Conservation (phyloP, 2,888 invertebrate genomes). For the Andrena flavipes region DNA sequence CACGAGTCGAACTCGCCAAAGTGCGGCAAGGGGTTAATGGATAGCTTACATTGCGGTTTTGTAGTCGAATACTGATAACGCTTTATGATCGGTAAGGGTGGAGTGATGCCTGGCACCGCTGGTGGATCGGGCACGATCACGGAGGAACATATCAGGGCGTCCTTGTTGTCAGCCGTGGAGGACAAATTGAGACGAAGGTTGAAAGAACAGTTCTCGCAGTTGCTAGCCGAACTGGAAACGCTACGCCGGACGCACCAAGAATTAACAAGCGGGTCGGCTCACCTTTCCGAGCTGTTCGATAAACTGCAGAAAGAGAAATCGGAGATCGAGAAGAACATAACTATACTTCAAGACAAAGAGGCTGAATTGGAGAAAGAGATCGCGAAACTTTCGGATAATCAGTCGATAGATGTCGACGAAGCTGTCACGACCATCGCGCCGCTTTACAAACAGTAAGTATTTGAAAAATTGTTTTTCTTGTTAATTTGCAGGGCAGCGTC, state of each 20-base stretch:
- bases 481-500: neutral
- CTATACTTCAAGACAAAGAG: constrained; percentile 94
- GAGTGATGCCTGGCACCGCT: constrained; percentile 82
- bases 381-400: constrained; percentile 90
- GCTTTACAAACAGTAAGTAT: constrained; percentile 94
- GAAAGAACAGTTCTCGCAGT: constrained; percentile 95
- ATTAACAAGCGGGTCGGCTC: constrained; percentile 92
- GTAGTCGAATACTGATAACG: neutral
- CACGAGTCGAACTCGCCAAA: too few species aligned
- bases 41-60: neutral
- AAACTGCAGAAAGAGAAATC: constrained; percentile 92
- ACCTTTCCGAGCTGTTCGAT: constrained; percentile 91
- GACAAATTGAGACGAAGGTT: constrained; percentile 95
- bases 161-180: constrained; percentile 96
- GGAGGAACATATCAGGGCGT: constrained; percentile 97
- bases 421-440: constrained; percentile 98
- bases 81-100: constrained; percentile 62
- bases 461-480: neutral
- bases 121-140: constrained; percentile 93
- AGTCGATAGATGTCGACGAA: constrained; percentile 96
- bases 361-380: constrained; percentile 93
- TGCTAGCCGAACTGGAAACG: constrained; percentile 96
- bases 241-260: constrained; percentile 94
- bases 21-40: too few species aligned
- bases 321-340: constrained; percentile 94